Evolutionary conservation across 2,888 invertebrate species (phyloP), one percentile per base, ranked within the genome.

Genomic region (Oeneis ivallda): DNA sequence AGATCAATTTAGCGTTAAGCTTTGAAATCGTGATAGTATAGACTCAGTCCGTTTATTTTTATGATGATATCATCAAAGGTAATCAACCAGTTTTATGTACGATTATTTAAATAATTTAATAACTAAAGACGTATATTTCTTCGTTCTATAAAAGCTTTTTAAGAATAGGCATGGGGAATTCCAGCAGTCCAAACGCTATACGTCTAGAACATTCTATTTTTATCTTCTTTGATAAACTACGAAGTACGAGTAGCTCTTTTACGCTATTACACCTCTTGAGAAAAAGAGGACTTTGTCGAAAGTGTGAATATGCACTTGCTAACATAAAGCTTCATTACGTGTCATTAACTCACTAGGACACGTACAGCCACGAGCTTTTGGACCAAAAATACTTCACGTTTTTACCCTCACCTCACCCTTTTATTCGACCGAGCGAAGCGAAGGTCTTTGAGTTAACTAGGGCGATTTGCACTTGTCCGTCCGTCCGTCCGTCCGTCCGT

Each of bases 41-140:
- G 26, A 15, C 32, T 19, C 11, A 6, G 11, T 60, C 37, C 7
- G 15, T 58, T 34, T 32, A 47, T 45, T 43, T 19, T 58, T 58
- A 58, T 32, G 45, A 58, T 32, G 45, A 45, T 43, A 45, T 58
- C 58, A 58, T 47, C 41, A 7, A n/a, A 26, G 5, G 32, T n/a
- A 47, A 1, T n/a, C 11, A 34, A 53, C 37, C 52, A 52, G 52
- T 52, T 52, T 32, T 50, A 9, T 50, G 9, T 49, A 19, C 37
- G 9, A 7, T 3, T 43, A 43, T 43, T 43, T 43, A 13, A 43
- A 43, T 43, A 9, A 13, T 10, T 10, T 9, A 43, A 10, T 11
- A 43, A 37, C 37, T 37, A 37, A 8, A 5, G 32, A 34, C 4
- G 32, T 34, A 37, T 43, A 43, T 43, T 45, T 17, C 15, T 45